Conservation (phyloP, 2,888 invertebrate species). For the Drosophila melanosoma region DNA sequence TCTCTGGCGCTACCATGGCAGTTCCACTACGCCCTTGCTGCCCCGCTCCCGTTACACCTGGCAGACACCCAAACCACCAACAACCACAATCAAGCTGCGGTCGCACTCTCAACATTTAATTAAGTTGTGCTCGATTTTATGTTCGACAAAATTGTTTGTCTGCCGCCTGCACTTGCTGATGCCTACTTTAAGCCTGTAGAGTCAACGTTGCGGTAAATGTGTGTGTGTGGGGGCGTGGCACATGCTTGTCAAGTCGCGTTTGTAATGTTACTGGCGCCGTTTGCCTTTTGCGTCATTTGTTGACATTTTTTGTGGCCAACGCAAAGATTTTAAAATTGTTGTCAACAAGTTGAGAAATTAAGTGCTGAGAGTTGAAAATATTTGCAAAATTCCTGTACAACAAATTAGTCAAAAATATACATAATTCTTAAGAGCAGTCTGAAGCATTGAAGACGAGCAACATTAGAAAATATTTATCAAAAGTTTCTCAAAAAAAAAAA, state of each 20-base stretch:
- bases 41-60: neutral
- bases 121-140: slow-evolving; percentile 80
- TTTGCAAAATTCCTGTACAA: neutral
- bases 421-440: neutral
- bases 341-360: slow-evolving; percentile 13
- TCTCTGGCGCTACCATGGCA: slow-evolving; percentile 33
- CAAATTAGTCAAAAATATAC: neutral
- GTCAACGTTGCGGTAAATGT: slow-evolving; percentile 39
- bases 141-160: slow-evolving; percentile 74
- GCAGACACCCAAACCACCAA: neutral
- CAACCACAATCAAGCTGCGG: slow-evolving; percentile 62
- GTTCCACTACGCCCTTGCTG: neutral
- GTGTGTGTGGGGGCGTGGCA: slow-evolving; percentile 34
- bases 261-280: slow-evolving; percentile 35
- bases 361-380: slow-evolving; percentile 9
- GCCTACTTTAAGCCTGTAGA: slow-evolving; percentile 47
- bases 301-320: slow-evolving; percentile 41
- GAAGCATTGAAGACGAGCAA: neutral
- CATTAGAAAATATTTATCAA: neutral
- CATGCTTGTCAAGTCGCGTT: slow-evolving; percentile 46
- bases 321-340: slow-evolving; percentile 49
- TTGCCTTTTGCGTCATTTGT: slow-evolving; percentile 34
- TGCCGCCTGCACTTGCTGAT: slow-evolving; percentile 49
- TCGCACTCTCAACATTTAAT: slow-evolving; percentile 77
- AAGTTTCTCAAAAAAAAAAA: neutral